phyloP scores from a whole-genome alignment of 2,113 vertebrate genomes.

The Polyodon spathula region DNA sequence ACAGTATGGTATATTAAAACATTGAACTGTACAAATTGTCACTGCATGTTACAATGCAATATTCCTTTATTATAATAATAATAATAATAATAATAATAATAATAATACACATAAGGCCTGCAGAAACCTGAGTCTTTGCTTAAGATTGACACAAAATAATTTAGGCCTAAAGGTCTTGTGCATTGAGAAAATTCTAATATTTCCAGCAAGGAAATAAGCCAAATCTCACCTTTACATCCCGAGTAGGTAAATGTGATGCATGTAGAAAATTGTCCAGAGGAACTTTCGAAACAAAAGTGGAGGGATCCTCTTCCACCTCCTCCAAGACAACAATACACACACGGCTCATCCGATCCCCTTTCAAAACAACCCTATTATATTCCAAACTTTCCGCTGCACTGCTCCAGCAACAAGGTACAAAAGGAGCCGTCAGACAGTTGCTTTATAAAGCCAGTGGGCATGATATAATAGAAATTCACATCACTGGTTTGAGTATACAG shows the following conservation, averaged over 20 bases:
- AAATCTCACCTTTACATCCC: conserved; percentile 64
- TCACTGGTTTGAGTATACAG: background rate
- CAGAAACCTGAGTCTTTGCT: too few relatives aligned
- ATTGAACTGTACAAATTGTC: too few relatives aligned
- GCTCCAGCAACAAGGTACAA: conserved; percentile 5
- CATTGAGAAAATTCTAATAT: too few relatives aligned
- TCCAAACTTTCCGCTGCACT: conserved; percentile 23
- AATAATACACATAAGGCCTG: too few relatives aligned
- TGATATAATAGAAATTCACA: background rate
- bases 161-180: too few relatives aligned
- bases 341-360: conserved; percentile 80
- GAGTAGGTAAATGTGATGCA: conserved; percentile 36
- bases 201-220: background rate
- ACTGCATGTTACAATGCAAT: too few relatives aligned
- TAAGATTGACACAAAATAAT: too few relatives aligned
- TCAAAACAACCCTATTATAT: conserved; percentile 45
- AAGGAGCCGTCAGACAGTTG: conserved; percentile 18
- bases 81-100: too few relatives aligned
- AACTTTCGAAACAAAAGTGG: conserved; percentile 59
- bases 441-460: conserved; percentile 12
- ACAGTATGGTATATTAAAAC: too few relatives aligned
- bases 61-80: too few relatives aligned
- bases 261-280: conserved; percentile 55
- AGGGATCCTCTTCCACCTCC: conserved; percentile 80
- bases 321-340: conserved; percentile 93